Percentiles rank a stretch among this genome's conserved stretches.
Conservation (phyloP, 2,797 vertebrate genomes). For the Crypturellus tataupa region DNA sequence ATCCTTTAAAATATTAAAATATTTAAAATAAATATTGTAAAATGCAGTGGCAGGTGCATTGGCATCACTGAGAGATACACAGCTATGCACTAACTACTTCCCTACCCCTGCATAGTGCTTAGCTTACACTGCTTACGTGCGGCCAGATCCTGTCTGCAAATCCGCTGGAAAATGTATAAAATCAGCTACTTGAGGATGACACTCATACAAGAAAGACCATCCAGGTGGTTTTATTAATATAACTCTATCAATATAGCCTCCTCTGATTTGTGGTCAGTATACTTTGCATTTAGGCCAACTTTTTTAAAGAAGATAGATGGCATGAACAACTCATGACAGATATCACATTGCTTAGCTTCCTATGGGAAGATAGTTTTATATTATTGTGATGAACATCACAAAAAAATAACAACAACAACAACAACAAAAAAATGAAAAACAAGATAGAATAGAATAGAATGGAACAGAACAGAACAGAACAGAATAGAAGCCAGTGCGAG, state of each 20-base stretch:
- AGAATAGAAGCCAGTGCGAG: neutral
- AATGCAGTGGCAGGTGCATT: neutral
- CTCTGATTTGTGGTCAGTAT: neutral
- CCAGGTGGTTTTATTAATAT: neutral
- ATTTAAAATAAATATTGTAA: neutral
- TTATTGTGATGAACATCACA: neutral
- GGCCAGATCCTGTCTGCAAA: neutral
- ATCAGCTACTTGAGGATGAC: neutral
- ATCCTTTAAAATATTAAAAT: neutral
- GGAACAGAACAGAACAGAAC: accelerated
- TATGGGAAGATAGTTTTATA: neutral
- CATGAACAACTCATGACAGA: neutral
- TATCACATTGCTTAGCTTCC: neutral
- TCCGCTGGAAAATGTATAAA: neutral
- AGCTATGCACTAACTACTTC: neutral
- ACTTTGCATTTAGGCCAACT: neutral
- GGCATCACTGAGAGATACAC: neutral
- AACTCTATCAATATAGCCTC: neutral
- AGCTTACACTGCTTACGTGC: neutral
- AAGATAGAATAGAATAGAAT: no score
- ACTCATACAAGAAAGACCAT: neutral
- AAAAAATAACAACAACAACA: neutral
- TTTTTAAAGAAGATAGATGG: neutral
- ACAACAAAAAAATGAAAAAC: no score
- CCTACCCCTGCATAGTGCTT: neutral